Conservation (phyloP, 2,113 vertebrate genomes). For the Desmodus rotundus region DNA sequence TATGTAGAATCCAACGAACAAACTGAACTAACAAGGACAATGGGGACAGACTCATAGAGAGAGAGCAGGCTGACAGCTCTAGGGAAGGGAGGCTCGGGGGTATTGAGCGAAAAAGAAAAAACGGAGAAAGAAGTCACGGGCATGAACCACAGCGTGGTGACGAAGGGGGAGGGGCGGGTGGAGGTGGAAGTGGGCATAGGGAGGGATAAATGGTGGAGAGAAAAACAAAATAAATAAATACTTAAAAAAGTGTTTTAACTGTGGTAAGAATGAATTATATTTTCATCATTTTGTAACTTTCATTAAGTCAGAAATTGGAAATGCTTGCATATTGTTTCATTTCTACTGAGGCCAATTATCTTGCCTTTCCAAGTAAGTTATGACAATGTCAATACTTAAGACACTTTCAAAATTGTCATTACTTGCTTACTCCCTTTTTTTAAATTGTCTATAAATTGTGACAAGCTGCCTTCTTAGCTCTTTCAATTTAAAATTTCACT, state of each 20-base stretch:
- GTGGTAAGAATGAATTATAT: neutral
- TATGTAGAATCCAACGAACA: too few relatives aligned
- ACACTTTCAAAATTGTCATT: slow-evolving; percentile 28
- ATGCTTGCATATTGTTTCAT: neutral
- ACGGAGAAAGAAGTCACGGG: too few relatives aligned
- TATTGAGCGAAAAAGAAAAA: too few relatives aligned
- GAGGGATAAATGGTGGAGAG: too few relatives aligned
- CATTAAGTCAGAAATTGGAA: slow-evolving; percentile 25
- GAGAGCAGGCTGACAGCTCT: too few relatives aligned
- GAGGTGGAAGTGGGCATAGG: too few relatives aligned
- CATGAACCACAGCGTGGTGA: too few relatives aligned
- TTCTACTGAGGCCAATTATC: slow-evolving; percentile 31
- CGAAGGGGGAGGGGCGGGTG: too few relatives aligned
- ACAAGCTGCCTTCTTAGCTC: neutral
- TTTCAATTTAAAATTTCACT: slow-evolving; percentile 38
- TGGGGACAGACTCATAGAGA: too few relatives aligned
- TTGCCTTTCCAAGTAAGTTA: slow-evolving; percentile 33
- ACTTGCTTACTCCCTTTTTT: slow-evolving; percentile 5
- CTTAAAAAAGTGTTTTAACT: slow-evolving; percentile 13
- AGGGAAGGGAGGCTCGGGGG: too few relatives aligned
- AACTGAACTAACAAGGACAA: too few relatives aligned
- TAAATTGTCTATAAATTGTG: neutral
- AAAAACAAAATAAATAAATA: neutral
- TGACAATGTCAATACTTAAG: neutral
- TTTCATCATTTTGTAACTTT: slow-evolving; percentile 40